Percentiles rank a stretch among this genome's conserved stretches.
phyloP scores from a whole-genome alignment of 2,797 vertebrate genomes.

The Lagocephalus sceleratus region DNA sequence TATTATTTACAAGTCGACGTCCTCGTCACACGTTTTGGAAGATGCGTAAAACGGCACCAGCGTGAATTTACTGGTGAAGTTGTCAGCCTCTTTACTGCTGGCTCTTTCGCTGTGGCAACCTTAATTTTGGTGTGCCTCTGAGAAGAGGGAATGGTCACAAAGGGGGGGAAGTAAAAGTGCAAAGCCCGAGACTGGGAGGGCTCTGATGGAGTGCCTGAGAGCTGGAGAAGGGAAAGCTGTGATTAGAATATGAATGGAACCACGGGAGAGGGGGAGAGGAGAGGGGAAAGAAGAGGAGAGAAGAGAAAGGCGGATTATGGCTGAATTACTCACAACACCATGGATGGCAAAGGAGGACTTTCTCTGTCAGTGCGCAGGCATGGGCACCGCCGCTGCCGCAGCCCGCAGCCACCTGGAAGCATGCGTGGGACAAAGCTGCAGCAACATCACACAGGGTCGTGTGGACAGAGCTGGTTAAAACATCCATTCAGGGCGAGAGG shows the following conservation, averaged over 20 bases:
- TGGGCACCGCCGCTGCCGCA: conserved; percentile 27
- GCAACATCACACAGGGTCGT: conserved; percentile 11
- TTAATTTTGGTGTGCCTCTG: conserved; percentile 78
- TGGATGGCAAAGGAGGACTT: conserved; percentile 85
- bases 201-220: conserved; percentile 93
- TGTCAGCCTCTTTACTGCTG: conserved; percentile 44
- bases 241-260: conserved; percentile 99
- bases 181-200: conserved; percentile 84
- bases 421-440: conserved; percentile 20
- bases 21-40: conserved; percentile 3
- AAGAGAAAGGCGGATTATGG: conserved; percentile 89
- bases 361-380: conserved; percentile 65
- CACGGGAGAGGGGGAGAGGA: conserved; percentile 89
- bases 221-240: conserved; percentile 96
- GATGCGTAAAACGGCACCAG: conserved; percentile 24
- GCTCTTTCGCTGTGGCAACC: conserved; percentile 64
- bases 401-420: conserved; percentile 39
- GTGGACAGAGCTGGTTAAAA: conserved; percentile 10
- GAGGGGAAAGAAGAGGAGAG: conserved; percentile 66
- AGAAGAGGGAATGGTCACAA: conserved; percentile 81
- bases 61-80: conserved; percentile 38
- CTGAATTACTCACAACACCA: conserved; percentile 90
- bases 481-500: conserved; percentile 3
- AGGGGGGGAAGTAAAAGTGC: conserved; percentile 89
- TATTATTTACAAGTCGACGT: neutral